Conservation (phyloP, 1,140 invertebrate genomes). For the Nasonia giraulti region DNA sequence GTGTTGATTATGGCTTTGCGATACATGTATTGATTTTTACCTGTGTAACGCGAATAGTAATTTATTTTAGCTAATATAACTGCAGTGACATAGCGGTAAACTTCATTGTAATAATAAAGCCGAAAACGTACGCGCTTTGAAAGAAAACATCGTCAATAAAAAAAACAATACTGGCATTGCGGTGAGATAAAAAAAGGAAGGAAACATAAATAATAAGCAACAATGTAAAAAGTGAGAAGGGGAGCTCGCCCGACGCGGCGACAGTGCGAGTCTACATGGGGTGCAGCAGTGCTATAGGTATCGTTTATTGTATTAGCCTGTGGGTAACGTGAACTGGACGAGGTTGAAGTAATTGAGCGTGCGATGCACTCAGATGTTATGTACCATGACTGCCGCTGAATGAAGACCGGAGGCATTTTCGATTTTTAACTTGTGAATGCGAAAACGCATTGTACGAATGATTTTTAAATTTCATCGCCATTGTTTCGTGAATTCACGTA, state of each 20-base stretch:
- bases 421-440: background rate
- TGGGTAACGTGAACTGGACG: constrained; percentile 38
- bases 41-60: too few species aligned
- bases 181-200: background rate
- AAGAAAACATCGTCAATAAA: too few species aligned
- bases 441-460: background rate
- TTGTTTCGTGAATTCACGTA: background rate
- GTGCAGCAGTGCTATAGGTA: constrained; percentile 11
- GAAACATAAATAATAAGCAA: background rate
- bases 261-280: constrained; percentile 4
- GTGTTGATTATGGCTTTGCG: too few species aligned
- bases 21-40: too few species aligned
- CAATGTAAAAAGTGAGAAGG: background rate
- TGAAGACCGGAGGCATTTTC: background rate
- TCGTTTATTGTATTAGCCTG: constrained; percentile 46
- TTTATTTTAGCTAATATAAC: too few species aligned
- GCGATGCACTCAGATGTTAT: constrained; percentile 35
- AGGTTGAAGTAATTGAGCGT: constrained; percentile 45
- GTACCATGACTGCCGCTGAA: background rate
- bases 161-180: too few species aligned
- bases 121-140: too few species aligned
- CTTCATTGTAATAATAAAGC: too few species aligned
- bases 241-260: background rate
- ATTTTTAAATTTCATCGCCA: too few species aligned
- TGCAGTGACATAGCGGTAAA: too few species aligned